Percentiles rank a stretch among this genome's conserved stretches.
These are phyloP conservation scores for Tachuris rubrigastra DNA, from an alignment of 2,113 vertebrate genomes.

Conservation along the genomic window DNA sequence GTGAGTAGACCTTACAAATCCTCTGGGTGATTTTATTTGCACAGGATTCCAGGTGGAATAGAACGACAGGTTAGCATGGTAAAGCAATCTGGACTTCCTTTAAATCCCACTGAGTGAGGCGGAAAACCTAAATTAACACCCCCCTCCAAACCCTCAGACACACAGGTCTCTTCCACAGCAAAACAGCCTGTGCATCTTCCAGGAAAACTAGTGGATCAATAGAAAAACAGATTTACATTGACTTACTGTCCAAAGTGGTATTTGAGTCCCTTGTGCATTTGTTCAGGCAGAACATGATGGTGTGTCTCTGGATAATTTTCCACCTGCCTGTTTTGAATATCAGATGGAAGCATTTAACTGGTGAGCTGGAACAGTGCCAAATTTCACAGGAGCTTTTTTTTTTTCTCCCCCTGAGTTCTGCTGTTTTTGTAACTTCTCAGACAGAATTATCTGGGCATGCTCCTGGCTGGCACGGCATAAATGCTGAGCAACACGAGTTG, in stretches of 20 bases:
- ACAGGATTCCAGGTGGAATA: not conserved
- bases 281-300: conserved; percentile 15
- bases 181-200: not conserved
- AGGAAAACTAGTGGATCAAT: not conserved
- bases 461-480: not conserved
- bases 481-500: not conserved
- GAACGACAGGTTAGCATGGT: not conserved
- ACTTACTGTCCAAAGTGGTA: not conserved
- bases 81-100: not conserved
- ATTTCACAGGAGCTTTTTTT: conserved; percentile 8
- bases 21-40: conserved; percentile 7
- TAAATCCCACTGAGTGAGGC: not conserved
- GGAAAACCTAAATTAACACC: not conserved
- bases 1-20: conserved; percentile 4
- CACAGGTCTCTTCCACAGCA: not conserved
- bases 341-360: conserved; percentile 17
- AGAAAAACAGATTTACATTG: not conserved
- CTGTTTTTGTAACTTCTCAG: conserved; percentile 5
- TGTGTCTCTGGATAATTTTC: conserved; percentile 40
- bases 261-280: conserved; percentile 29
- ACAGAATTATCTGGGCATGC: conserved; percentile 22
- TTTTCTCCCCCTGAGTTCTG: conserved; percentile 1
- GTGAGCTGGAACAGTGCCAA: not conserved
- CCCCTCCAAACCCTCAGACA: not conserved
- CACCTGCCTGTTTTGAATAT: conserved; percentile 62